Base-by-base conservation (phyloP, 2,113 vertebrate genomes). In the Pitta sordida region DNA sequence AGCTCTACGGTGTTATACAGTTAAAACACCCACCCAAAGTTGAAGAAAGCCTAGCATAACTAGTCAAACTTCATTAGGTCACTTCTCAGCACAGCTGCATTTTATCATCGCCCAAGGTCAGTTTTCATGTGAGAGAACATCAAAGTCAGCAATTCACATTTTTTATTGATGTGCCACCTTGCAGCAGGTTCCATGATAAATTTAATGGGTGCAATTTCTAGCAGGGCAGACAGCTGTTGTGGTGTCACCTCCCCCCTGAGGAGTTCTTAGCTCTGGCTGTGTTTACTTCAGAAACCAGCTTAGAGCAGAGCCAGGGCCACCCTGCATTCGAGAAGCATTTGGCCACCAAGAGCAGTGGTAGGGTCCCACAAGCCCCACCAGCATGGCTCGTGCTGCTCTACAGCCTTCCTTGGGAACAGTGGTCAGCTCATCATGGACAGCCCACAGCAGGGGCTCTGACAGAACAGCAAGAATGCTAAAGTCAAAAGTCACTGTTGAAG, bases 61-160 rank as follows among this genome's bases (percentile, higher is more conserved):
- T 63, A 0, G 37, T 39, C 51, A 93, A 74, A 67, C 19, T 78
- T 85, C 86, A 63, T 80, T 80, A 70, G 27, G 17, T 70, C 59
- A 55, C 39, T 94, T 14, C 75, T 88, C 10, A 4, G 55, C 56
- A 71, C 67, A 90, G 64, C 90, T 86, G 79, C 55, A 65, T 80
- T 94, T 94, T 67, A 27, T 83, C 70, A 46, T 67, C 68, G 86
- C 48, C 59, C 79, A 91, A 85, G 82, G 82, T 93, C 82, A 78
- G 59, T 73, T 86, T 83, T 90, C 63, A 69, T 26, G 46, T 0
- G 0, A 80, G 53, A 70, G 71, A 83, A 79, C 24, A 7, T 90
- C 60, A 23, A 86, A 91, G 75, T 67, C 83, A 91, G 88, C 75
- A 80, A 70, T 60, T 86, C 86, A 70, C 36, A 20, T 46, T 73